Evolutionary conservation across 1,140 invertebrate species (phyloP).

Genomic region (Listronotus bonariensis): DNA sequence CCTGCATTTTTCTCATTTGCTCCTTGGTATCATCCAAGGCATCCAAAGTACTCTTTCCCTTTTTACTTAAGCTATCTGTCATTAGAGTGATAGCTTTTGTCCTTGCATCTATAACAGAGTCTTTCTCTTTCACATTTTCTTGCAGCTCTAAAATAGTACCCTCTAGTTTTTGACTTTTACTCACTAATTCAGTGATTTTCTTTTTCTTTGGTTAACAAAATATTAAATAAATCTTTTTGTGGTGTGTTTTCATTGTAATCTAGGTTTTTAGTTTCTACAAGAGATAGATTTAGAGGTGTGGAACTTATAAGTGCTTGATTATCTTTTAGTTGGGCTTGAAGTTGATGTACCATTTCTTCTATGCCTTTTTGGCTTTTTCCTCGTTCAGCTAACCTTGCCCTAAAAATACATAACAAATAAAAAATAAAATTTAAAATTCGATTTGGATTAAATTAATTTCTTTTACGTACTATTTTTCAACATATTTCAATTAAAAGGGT

Average conservation of each 20-base stretch:
- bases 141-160: conserved; percentile 69
- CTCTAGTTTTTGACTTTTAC: conserved; percentile 67
- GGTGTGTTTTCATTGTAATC: conserved; percentile 49
- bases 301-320: conserved; percentile 52
- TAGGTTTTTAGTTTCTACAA: conserved; percentile 49
- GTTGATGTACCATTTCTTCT: conserved; percentile 56
- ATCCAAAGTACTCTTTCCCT: conserved; percentile 71
- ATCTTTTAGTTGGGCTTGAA: conserved; percentile 57
- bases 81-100: conserved; percentile 80
- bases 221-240: conserved; percentile 53
- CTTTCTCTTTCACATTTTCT: conserved; percentile 83
- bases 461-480: no score
- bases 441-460: no score
- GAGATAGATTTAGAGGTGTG: conserved; percentile 51
- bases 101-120: conserved; percentile 82
- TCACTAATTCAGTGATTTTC: conserved; percentile 58
- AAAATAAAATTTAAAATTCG: conserved; percentile 7
- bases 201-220: conserved; percentile 59
- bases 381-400: conserved; percentile 55
- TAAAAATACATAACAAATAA: conserved; percentile 32
- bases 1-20: conserved; percentile 80
- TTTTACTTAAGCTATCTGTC: conserved; percentile 74
- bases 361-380: conserved; percentile 56
- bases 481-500: no score
- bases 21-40: conserved; percentile 77